These are phyloP conservation scores for Monodelphis domestica DNA, from an alignment of 2,797 vertebrate genomes.

Conservation along the genomic window DNA sequence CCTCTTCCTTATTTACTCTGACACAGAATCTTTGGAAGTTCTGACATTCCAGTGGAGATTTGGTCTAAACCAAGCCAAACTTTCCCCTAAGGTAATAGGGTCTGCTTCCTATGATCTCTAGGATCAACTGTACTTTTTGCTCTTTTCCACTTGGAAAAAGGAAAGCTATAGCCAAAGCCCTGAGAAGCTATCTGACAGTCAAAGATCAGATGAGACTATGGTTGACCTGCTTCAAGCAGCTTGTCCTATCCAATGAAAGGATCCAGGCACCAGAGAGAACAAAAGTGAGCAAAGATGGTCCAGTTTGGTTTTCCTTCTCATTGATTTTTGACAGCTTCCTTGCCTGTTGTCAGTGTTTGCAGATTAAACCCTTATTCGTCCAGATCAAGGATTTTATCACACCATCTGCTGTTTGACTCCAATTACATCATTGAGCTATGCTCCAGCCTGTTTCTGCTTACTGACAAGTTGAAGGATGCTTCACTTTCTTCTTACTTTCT, in stretches of 20 bases:
- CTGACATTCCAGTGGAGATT: background rate
- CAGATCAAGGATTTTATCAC: slow-evolving; percentile 3
- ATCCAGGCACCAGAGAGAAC: background rate
- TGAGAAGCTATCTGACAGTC: background rate
- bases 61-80: background rate
- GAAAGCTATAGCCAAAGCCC: background rate
- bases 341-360: background rate
- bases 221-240: background rate
- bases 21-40: background rate
- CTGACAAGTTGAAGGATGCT: background rate
- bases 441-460: background rate
- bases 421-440: background rate
- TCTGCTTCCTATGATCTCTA: background rate
- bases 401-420: background rate
- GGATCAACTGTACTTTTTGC: background rate
- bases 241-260: background rate
- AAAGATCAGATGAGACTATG: background rate
- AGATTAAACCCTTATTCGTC: background rate
- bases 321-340: slow-evolving; percentile 3
- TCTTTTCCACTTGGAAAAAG: background rate
- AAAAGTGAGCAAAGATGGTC: background rate
- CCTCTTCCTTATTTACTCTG: background rate
- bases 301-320: background rate
- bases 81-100: background rate
- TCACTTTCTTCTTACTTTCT: background rate